Conservation (phyloP, 2,888 invertebrate species). For the Dermolepida albohirtum region DNA sequence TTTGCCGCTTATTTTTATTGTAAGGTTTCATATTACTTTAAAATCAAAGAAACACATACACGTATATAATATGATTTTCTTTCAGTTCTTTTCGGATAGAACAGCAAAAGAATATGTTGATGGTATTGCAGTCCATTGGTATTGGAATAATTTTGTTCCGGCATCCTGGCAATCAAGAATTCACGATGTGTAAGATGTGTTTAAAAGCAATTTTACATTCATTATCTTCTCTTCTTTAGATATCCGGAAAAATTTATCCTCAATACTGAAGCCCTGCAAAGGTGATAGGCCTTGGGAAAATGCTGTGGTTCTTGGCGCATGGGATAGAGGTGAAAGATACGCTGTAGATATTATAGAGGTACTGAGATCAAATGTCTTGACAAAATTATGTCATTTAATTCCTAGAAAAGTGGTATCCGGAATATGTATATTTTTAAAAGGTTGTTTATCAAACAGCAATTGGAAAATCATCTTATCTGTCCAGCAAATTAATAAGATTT, state of each 20-base stretch:
- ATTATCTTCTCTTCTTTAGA: slow-evolving; percentile 1
- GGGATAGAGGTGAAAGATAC: slow-evolving; percentile 69
- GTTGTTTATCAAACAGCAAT: too few relatives aligned
- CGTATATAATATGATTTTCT: too few relatives aligned
- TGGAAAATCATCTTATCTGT: too few relatives aligned
- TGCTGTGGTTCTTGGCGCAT: slow-evolving; percentile 71
- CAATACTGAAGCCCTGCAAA: slow-evolving; percentile 83
- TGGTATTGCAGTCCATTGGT: slow-evolving; percentile 89
- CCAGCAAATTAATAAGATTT: too few relatives aligned
- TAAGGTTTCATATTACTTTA: slow-evolving; percentile 1
- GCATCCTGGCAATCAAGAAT: slow-evolving; percentile 71
- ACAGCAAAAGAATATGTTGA: slow-evolving; percentile 73
- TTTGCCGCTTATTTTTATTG: slow-evolving; percentile 71
- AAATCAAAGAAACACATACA: too few relatives aligned
- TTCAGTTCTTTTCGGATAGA: slow-evolving; percentile 58
- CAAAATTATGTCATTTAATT: too few relatives aligned
- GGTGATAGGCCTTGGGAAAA: slow-evolving; percentile 62
- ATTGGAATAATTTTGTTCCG: slow-evolving; percentile 74
- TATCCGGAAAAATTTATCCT: slow-evolving; percentile 69
- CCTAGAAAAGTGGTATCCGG: too few relatives aligned
- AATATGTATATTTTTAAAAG: too few relatives aligned
- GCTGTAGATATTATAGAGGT: slow-evolving; percentile 74
- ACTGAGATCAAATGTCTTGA: too few relatives aligned
- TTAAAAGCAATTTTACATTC: too few relatives aligned
- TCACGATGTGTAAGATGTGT: slow-evolving; percentile 45